Conservation (phyloP, 1,140 invertebrate genomes). For the Ooceraea biroi region DNA sequence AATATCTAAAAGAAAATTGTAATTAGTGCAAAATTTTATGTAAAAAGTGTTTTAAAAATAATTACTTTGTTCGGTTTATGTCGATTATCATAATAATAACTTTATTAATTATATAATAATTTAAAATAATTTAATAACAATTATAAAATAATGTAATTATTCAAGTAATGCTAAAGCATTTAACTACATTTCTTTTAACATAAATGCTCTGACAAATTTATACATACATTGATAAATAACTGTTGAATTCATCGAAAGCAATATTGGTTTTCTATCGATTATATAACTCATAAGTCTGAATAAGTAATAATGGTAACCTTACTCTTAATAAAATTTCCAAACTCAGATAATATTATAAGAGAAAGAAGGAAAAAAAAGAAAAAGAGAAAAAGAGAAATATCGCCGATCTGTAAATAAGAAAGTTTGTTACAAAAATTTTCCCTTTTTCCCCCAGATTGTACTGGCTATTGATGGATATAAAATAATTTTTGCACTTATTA, state of each 20-base stretch:
- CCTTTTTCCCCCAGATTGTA: slow-evolving; percentile 11
- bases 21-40: neutral
- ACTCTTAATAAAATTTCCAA: neutral
- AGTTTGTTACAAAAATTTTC: slow-evolving; percentile 26
- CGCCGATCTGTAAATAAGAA: slow-evolving; percentile 14
- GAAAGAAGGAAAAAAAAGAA: neutral
- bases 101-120: too few relatives aligned
- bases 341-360: slow-evolving; percentile 19
- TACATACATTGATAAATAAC: neutral
- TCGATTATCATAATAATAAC: too few relatives aligned
- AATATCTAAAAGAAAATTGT: neutral
- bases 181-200: too few relatives aligned
- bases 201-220: too few relatives aligned
- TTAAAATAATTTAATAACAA: too few relatives aligned
- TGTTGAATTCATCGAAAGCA: slow-evolving; percentile 7
- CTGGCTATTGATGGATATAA: neutral
- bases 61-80: too few relatives aligned
- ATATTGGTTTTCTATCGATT: neutral
- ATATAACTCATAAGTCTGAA: neutral
- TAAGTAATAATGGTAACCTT: neutral
- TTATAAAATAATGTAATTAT: too few relatives aligned
- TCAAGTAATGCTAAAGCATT: too few relatives aligned
- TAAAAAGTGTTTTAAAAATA: too few relatives aligned
- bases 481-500: slow-evolving; percentile 27
- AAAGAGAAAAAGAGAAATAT: neutral